These are phyloP conservation scores for Brachyistius frenatus DNA, from an alignment of 2,113 vertebrate genomes.

Conservation along the genomic window DNA sequence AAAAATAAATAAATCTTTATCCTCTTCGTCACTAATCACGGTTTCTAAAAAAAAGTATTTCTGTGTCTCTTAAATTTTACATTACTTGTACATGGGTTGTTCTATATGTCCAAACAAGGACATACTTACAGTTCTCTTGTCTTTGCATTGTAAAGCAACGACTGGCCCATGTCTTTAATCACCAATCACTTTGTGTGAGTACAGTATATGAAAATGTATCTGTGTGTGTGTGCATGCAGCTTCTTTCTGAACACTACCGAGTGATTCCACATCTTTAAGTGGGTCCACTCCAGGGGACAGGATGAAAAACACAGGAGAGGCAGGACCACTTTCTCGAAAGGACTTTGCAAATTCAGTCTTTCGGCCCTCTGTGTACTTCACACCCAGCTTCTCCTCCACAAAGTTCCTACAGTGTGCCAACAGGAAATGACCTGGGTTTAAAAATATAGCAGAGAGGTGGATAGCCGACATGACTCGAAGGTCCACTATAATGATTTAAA, in stretches of 20 bases:
- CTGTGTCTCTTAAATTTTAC: background rate
- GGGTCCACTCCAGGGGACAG: constrained; percentile 82
- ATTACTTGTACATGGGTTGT: background rate
- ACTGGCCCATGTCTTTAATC: background rate
- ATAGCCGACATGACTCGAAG: too few relatives aligned
- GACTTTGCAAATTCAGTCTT: constrained; percentile 85
- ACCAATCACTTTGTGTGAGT: background rate
- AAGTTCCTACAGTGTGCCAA: constrained; percentile 78
- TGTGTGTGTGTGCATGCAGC: background rate
- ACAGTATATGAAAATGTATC: too few relatives aligned
- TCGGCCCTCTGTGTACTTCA: constrained; percentile 83
- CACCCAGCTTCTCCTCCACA: constrained; percentile 84
- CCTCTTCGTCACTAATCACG: background rate
- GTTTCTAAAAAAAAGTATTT: background rate
- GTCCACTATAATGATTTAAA: background rate
- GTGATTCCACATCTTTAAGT: constrained; percentile 79
- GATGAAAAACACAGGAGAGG: constrained; percentile 82
- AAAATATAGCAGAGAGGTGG: too few relatives aligned
- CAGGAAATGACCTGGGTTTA: constrained; percentile 9
- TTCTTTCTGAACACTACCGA: constrained; percentile 66
- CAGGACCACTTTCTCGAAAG: constrained; percentile 82
- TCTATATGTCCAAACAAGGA: too few relatives aligned
- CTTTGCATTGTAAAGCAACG: background rate
- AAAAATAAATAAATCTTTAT: background rate
- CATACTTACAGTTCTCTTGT: background rate